Evolutionary conservation across 2,797 vertebrate species (phyloP).

Genomic region (Phylloscopus collybita): DNA sequence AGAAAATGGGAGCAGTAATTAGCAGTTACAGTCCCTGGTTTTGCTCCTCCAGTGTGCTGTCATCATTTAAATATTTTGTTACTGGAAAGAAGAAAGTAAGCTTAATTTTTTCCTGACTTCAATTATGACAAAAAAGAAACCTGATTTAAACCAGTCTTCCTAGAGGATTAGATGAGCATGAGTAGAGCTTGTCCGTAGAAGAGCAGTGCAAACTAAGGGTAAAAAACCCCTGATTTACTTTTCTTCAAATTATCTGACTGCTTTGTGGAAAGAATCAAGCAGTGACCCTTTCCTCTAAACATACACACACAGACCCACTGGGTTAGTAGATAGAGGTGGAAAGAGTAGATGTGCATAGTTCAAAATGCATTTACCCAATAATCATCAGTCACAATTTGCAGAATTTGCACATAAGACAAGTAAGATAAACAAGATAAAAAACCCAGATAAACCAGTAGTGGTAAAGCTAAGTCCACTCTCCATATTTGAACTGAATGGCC

Average conservation of each 20-base stretch:
- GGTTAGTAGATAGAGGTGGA: background rate
- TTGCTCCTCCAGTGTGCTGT: slow-evolving; percentile 16
- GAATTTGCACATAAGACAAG: background rate
- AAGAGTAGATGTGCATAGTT: background rate
- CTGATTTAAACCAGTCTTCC: slow-evolving; percentile 19
- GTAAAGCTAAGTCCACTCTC: background rate
- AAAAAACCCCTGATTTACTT: background rate
- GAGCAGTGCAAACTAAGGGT: background rate
- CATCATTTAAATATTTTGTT: slow-evolving; percentile 44
- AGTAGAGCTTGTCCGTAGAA: background rate
- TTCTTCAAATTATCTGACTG: background rate
- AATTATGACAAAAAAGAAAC: background rate
- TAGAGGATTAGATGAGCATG: background rate
- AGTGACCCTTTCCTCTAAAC: background rate
- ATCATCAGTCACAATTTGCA: background rate
- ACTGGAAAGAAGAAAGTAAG: slow-evolving; percentile 7
- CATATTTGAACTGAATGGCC: background rate
- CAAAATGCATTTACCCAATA: background rate
- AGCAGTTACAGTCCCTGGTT: slow-evolving; percentile 4
- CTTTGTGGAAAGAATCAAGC: background rate
- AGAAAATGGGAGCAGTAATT: slow-evolving; percentile 29
- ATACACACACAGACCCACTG: background rate
- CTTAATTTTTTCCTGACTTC: slow-evolving; percentile 29
- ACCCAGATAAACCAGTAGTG: background rate
- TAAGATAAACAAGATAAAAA: slow-evolving; percentile 12